Conservation (phyloP, 2,888 invertebrate genomes). For the Drosophila cognata region DNA sequence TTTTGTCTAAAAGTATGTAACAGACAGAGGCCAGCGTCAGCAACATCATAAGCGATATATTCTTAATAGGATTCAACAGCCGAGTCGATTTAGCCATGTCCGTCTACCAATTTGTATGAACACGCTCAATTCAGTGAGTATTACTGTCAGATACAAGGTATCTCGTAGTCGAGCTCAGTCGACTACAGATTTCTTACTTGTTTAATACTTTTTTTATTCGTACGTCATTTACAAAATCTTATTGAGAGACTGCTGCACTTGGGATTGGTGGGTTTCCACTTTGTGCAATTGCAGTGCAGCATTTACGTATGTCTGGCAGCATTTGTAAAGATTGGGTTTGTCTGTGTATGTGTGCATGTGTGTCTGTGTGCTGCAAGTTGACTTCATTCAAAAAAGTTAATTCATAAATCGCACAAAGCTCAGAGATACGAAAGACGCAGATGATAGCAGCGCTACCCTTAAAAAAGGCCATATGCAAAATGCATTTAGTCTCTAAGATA, state of each 20-base stretch:
- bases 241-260: constrained; percentile 10
- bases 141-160: background rate
- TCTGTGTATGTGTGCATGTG: constrained; percentile 10
- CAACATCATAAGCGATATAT: background rate
- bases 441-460: constrained; percentile 21
- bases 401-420: constrained; percentile 79
- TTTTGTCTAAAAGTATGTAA: background rate
- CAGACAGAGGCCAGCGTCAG: background rate
- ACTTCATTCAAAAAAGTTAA: constrained; percentile 80
- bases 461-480: constrained; percentile 55
- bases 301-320: constrained; percentile 68
- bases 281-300: constrained; percentile 58
- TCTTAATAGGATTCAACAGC: background rate
- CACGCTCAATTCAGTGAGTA: background rate
- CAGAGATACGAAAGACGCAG: constrained; percentile 70
- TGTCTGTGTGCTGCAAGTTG: constrained; percentile 59
- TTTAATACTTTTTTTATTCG: constrained; percentile 45
- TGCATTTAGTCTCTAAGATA: constrained; percentile 73
- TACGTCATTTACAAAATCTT: constrained; percentile 55
- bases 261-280: constrained; percentile 22
- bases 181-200: background rate
- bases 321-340: constrained; percentile 72
- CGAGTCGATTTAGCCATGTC: background rate
- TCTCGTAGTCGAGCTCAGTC: background rate
- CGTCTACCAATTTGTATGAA: background rate